phyloP scores from a whole-genome alignment of 2,113 vertebrate genomes.

The Apus apus region DNA sequence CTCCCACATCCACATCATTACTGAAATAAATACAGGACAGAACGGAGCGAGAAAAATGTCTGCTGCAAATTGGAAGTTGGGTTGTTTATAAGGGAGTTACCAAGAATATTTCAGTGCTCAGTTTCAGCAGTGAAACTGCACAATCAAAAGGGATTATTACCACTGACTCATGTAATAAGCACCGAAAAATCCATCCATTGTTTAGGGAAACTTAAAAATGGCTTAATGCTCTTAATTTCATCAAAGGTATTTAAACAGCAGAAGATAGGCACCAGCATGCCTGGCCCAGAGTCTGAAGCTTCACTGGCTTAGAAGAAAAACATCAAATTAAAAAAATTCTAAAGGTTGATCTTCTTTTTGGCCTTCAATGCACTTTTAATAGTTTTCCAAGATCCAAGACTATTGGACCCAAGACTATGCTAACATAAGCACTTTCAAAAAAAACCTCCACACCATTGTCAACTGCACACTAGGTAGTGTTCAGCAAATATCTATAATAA shows the following conservation, averaged over 20 bases:
- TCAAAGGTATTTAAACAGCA: background rate
- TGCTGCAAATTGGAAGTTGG: background rate
- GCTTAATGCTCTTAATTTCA: background rate
- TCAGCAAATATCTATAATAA: background rate
- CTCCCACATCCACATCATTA: background rate
- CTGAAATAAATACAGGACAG: background rate
- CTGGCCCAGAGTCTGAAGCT: background rate
- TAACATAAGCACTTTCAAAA: rapidly evolving
- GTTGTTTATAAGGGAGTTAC: background rate
- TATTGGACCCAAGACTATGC: no score
- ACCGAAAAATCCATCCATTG: background rate
- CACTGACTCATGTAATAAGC: background rate
- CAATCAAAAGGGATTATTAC: background rate
- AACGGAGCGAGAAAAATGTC: background rate
- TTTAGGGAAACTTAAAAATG: background rate
- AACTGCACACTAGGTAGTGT: background rate
- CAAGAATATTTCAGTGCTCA: background rate
- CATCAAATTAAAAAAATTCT: background rate
- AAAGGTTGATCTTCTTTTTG: no score
- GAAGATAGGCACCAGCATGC: background rate
- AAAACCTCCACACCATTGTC: background rate
- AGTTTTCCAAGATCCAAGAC: background rate
- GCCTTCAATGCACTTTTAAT: background rate
- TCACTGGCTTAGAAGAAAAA: background rate
- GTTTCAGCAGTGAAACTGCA: background rate